Evolutionary conservation across 2,797 vertebrate genomes (phyloP).

Genomic region (Atherinosoma microstoma): DNA sequence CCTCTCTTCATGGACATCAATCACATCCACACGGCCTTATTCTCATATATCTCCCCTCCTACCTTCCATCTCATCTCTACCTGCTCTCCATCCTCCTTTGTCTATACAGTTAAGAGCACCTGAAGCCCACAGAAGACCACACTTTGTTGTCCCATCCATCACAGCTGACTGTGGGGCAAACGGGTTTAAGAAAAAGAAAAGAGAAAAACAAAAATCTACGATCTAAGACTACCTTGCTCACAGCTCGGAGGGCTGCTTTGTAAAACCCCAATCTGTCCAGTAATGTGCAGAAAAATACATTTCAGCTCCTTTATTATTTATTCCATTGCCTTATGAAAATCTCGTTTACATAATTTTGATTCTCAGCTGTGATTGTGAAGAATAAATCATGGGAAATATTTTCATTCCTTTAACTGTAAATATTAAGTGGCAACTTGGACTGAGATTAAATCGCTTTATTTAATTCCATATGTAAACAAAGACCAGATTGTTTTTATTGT

Average conservation of each 20-base stretch:
- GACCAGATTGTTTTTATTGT: not conserved
- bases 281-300: conserved; percentile 17
- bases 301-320: not conserved
- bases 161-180: conserved; percentile 74
- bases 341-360: conserved; percentile 9
- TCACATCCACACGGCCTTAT: conserved; percentile 59
- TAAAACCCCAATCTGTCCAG: conserved; percentile 26
- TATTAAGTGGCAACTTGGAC: conserved; percentile 11
- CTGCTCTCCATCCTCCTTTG: conserved; percentile 55
- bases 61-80: conserved; percentile 67
- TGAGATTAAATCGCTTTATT: conserved; percentile 9
- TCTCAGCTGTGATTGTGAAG: conserved; percentile 4
- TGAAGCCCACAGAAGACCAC: conserved; percentile 74
- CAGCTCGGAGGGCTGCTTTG: conserved; percentile 27
- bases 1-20: conserved; percentile 56
- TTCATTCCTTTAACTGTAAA: not conserved
- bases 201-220: conserved; percentile 37
- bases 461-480: conserved; percentile 5
- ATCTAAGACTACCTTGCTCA: conserved; percentile 70
- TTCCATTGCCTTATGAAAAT: not conserved
- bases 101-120: conserved; percentile 77
- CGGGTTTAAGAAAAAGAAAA: conserved; percentile 44
- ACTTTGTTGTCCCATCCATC: conserved; percentile 72
- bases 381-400: conserved; percentile 7
- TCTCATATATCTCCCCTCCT: conserved; percentile 69